Base-by-base conservation (phyloP, 2,113 vertebrate species). In the Nettapus auritus region DNA sequence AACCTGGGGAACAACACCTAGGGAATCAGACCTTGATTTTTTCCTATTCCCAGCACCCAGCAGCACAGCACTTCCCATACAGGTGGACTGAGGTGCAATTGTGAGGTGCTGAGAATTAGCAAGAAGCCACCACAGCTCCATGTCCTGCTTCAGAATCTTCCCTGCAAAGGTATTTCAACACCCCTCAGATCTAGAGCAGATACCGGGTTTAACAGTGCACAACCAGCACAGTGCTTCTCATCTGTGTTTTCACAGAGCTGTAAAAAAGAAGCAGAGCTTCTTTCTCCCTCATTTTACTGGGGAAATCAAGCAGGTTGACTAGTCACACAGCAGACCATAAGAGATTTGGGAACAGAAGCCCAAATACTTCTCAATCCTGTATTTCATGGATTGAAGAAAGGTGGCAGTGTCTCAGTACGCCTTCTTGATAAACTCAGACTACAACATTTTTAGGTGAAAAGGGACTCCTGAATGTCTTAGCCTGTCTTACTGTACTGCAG, bases 231-330 rank as follows among this genome's bases (percentile, higher is more conserved):
- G n/a, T 36, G 50, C 64, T 77, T 81, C 64, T n/a, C 50, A 21
- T 0, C 0, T 0, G 9, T 9, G 4, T 12, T 28, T 14, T 56
- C 2, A 8, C 52, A 75, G 60, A 59, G 17, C 13, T 21, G n/a
- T n/a, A n/a, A n/a, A n/a, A n/a, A n/a, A n/a, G n/a, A n/a, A n/a
- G n/a, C n/a, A n/a, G n/a, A n/a, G n/a, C n/a, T 73, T 50, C n/a
- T 11, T 69, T 82, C 34, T 70, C 66, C 55, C 40, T 19, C 12
- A 2, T 60, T 83, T 86, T 34, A 22, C 10, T 46, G 13, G 25
- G 31, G 56, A 91, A 82, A 76, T 3, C 8, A 78, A 92, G 79
- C 31, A 64, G 38, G 26, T 44, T 44, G 23, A 16, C 38, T 11
- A 56, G 40, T 29, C 44, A 56, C 26, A 87, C 34, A 50, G 28